Percentiles rank a stretch among this genome's conserved stretches.
phyloP scores from a whole-genome alignment of 2,888 invertebrate genomes.

The Clepsis dumicolana region DNA sequence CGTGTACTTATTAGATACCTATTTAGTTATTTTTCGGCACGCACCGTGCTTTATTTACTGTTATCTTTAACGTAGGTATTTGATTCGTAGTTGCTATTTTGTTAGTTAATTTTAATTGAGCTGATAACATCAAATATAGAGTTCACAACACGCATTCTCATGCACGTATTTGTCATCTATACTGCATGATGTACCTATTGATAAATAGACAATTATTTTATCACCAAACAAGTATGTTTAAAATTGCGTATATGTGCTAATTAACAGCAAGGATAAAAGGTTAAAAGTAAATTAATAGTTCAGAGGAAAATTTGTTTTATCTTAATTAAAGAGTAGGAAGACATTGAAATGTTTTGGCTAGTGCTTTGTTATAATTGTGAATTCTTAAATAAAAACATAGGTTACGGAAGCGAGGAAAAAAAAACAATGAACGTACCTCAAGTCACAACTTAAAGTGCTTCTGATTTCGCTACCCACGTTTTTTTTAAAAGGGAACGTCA shows the following conservation, averaged over 20 bases:
- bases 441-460: too few species aligned
- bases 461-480: too few species aligned
- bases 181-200: conserved; percentile 8
- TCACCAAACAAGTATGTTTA: neutral
- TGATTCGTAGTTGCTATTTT: conserved; percentile 26
- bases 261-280: conserved; percentile 17
- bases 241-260: neutral
- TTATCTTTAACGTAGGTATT: conserved; percentile 9
- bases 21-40: conserved; percentile 9
- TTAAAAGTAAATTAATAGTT: conserved; percentile 4
- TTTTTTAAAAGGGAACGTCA: too few species aligned
- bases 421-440: neutral
- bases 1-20: too few species aligned
- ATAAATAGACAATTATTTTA: neutral
- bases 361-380: neutral
- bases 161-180: conserved; percentile 31
- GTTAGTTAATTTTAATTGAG: conserved; percentile 24
- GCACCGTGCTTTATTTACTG: conserved; percentile 13
- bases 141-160: conserved; percentile 32
- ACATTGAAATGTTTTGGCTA: neutral
- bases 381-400: neutral
- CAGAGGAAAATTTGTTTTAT: neutral
- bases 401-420: neutral
- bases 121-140: conserved; percentile 17
- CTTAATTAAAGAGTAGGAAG: conserved; percentile 3